Conservation (phyloP, 2,888 invertebrate genomes). For the Syritta pipiens region DNA sequence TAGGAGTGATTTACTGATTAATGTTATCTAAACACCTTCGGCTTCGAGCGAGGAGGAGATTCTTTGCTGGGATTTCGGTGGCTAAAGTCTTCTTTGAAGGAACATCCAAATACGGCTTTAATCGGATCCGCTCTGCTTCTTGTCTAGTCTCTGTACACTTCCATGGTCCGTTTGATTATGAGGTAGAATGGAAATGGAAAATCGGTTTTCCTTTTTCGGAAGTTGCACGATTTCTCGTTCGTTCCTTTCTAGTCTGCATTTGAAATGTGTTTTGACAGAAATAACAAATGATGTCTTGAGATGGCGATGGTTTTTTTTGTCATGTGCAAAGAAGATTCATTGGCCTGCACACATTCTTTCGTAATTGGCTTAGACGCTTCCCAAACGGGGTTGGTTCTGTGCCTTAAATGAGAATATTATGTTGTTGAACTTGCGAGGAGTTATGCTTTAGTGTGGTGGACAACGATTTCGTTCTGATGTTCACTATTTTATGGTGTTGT, state of each 20-base stretch:
- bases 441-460: not conserved
- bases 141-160: not conserved
- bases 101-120: not conserved
- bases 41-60: not conserved
- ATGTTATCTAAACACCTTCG: slow-evolving; percentile 20
- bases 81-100: not conserved
- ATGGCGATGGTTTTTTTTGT: not conserved
- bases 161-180: slow-evolving; percentile 24
- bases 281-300: slow-evolving; percentile 50
- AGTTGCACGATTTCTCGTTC: slow-evolving; percentile 52
- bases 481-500: too few species aligned
- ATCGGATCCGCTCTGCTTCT: slow-evolving; percentile 9
- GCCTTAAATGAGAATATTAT: not conserved
- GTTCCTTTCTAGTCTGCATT: slow-evolving; percentile 36
- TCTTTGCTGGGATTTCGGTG: slow-evolving; percentile 2
- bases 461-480: too few species aligned
- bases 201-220: slow-evolving; percentile 54
- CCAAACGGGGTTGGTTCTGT: not conserved
- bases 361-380: slow-evolving; percentile 40
- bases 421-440: too few species aligned
- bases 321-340: slow-evolving; percentile 18
- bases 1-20: slow-evolving; percentile 46
- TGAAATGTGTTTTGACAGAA: slow-evolving; percentile 53
- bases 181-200: slow-evolving; percentile 5
- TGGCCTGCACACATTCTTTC: slow-evolving; percentile 29